A percentile compares a stretch with the other conserved stretches of the same genome.
Evolutionary conservation across 2,888 invertebrate genomes (phyloP).

Genomic region (Strigamia transsilvanica): DNA sequence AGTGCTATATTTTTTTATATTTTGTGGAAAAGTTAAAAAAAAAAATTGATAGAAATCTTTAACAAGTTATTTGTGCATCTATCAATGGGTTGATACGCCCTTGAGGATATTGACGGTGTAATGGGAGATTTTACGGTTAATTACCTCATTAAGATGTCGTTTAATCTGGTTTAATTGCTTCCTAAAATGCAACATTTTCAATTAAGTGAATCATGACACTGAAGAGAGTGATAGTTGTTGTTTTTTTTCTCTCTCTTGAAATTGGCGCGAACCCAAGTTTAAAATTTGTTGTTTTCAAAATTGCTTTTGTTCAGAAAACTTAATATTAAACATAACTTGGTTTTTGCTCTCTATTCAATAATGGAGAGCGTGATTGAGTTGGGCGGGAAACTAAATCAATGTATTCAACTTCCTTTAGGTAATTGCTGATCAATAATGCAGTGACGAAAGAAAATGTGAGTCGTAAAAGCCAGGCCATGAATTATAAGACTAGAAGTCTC

Average conservation of each 20-base stretch:
- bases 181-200: constrained; percentile 11
- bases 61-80: background rate
- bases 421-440: constrained; percentile 39
- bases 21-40: no score
- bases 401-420: constrained; percentile 22
- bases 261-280: background rate
- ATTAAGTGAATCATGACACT: background rate
- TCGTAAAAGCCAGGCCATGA: background rate
- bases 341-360: background rate
- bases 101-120: background rate
- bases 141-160: constrained; percentile 44
- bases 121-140: background rate
- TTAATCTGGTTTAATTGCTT: constrained; percentile 22
- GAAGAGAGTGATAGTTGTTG: background rate
- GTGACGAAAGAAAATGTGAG: constrained; percentile 3
- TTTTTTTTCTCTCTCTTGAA: background rate
- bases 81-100: background rate
- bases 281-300: background rate
- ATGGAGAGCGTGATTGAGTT: constrained; percentile 8
- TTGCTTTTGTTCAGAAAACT: background rate
- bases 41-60: no score
- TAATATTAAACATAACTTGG: background rate
- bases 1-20: no score
- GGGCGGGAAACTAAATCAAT: constrained; percentile 10
- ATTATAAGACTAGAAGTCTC: background rate